Conservation (phyloP, 2,888 invertebrate genomes). For the Sturmia bella region DNA sequence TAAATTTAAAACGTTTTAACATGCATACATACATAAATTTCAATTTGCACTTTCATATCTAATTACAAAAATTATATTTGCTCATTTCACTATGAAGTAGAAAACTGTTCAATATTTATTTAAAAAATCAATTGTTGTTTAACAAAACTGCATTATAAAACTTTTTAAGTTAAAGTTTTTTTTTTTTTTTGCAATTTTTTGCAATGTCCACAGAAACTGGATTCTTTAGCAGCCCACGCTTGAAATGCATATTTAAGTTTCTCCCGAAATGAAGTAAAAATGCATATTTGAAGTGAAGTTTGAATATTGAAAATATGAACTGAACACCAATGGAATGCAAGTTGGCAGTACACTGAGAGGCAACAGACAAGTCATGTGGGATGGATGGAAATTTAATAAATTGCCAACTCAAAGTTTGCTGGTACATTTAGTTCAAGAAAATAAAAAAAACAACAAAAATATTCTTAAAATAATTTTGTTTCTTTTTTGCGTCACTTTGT, state of each 20-base stretch:
- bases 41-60: no score
- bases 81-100: no score
- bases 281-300: slow-evolving; percentile 20
- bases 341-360: slow-evolving; percentile 46
- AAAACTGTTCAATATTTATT: no score
- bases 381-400: not conserved
- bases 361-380: slow-evolving; percentile 17
- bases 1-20: no score
- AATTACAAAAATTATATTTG: no score
- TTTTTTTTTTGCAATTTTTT: not conserved
- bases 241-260: slow-evolving; percentile 48
- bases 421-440: no score
- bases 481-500: no score
- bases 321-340: no score
- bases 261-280: slow-evolving; percentile 38
- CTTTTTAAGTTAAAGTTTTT: not conserved
- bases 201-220: slow-evolving; percentile 51
- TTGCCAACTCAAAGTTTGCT: no score
- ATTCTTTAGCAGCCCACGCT: slow-evolving; percentile 60
- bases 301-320: slow-evolving; percentile 30
- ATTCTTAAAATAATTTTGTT: no score
- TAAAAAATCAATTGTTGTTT: not conserved
- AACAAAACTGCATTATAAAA: slow-evolving; percentile 3
- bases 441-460: no score
- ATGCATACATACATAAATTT: no score